phyloP scores from a whole-genome alignment of 53 echinoderm and acorn worm genomes.

The Crossaster papposus region DNA sequence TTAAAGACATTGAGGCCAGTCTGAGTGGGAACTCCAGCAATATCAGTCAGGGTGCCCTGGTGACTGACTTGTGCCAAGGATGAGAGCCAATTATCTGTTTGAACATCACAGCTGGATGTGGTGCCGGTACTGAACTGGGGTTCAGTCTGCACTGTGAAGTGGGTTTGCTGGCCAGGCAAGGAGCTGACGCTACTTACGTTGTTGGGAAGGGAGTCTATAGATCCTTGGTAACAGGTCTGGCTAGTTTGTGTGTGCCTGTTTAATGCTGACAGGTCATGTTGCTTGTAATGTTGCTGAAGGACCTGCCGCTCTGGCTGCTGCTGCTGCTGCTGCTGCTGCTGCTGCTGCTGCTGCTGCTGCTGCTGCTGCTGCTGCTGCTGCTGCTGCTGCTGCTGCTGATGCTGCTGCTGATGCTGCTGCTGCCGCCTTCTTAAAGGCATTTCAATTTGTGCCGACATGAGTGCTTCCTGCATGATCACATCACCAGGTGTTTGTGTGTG shows the following conservation, averaged over 20 bases:
- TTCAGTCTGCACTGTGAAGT: constrained; percentile 21
- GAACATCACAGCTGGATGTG: constrained; percentile 48
- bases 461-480: constrained; percentile 51
- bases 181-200: not conserved
- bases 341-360: constrained; percentile 10
- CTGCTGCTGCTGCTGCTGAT: not conserved
- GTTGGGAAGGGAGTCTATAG: not conserved
- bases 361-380: constrained; percentile 18
- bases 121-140: constrained; percentile 22
- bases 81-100: constrained; percentile 64
- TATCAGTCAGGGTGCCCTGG: constrained; percentile 59
- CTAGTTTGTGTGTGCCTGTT: constrained; percentile 61
- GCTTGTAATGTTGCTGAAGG: constrained; percentile 14
- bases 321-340: constrained; percentile 6
- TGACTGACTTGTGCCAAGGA: constrained; percentile 29
- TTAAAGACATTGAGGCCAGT: constrained; percentile 78
- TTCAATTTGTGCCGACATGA: constrained; percentile 60
- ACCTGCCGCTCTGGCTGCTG: not conserved
- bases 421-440: constrained; percentile 29
- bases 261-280: constrained; percentile 22
- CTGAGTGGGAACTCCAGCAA: constrained; percentile 76
- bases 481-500: constrained; percentile 68
- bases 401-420: constrained; percentile 5
- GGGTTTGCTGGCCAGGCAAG: not conserved
- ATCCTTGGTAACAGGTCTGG: not conserved